Conservation (phyloP, 2,888 invertebrate species). For the Automeris io region DNA sequence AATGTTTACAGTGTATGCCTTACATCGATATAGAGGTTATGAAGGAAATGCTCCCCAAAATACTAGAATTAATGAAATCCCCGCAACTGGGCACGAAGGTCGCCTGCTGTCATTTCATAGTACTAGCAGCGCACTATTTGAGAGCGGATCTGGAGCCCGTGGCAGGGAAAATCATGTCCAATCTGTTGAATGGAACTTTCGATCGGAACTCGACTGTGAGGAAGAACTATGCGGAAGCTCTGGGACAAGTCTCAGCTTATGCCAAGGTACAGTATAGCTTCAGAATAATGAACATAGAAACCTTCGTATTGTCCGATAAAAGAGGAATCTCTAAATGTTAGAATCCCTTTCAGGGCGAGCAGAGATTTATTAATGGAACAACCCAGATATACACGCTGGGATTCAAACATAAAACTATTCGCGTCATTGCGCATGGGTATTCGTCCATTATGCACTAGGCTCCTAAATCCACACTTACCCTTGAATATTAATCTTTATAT, state of each 20-base stretch:
- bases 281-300: too few relatives aligned
- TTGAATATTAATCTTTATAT: too few relatives aligned
- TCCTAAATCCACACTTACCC: too few relatives aligned
- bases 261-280: constrained; percentile 86
- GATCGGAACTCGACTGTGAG: constrained; percentile 90
- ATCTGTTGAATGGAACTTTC: constrained; percentile 84
- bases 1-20: constrained; percentile 66
- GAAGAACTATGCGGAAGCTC: constrained; percentile 88
- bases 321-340: too few relatives aligned
- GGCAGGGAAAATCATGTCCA: constrained; percentile 75
- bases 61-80: constrained; percentile 89
- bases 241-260: constrained; percentile 89
- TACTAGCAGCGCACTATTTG: constrained; percentile 78
- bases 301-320: too few relatives aligned
- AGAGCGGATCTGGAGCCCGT: constrained; percentile 74
- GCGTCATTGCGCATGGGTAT: too few relatives aligned
- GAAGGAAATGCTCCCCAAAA: constrained; percentile 87
- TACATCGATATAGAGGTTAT: constrained; percentile 86
- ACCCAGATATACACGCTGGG: too few relatives aligned
- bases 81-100: constrained; percentile 91
- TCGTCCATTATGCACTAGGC: too few relatives aligned
- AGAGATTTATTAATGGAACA: too few relatives aligned
- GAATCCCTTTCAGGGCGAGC: too few relatives aligned
- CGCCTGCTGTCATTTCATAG: constrained; percentile 87
- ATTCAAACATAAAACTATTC: too few relatives aligned